phyloP scores from a whole-genome alignment of 2,888 invertebrate genomes.

The Zelleria hepariella region DNA sequence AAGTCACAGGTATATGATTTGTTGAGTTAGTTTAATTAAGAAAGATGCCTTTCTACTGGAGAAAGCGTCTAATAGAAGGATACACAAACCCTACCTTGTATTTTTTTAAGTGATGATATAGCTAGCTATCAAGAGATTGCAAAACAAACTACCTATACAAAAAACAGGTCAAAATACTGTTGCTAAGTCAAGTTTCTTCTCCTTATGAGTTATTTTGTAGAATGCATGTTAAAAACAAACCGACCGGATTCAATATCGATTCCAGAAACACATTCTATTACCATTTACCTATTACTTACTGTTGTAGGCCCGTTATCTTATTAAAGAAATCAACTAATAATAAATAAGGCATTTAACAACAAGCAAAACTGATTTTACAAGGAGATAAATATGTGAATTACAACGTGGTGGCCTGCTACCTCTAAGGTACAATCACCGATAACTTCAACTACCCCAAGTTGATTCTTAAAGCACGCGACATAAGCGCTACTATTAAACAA shows the following conservation, averaged over 20 bases:
- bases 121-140: too few relatives aligned
- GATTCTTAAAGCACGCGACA: not conserved
- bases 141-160: too few relatives aligned
- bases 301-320: not conserved
- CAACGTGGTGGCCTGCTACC: not conserved
- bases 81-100: too few relatives aligned
- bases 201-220: too few relatives aligned
- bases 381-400: constrained; percentile 2
- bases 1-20: not conserved
- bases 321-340: not conserved
- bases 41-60: not conserved
- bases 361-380: not conserved
- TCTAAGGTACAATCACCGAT: not conserved
- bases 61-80: too few relatives aligned
- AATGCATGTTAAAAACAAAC: too few relatives aligned
- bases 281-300: not conserved
- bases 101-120: too few relatives aligned
- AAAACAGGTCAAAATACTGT: too few relatives aligned
- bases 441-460: not conserved
- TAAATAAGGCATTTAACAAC: not conserved
- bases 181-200: too few relatives aligned
- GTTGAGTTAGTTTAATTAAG: not conserved
- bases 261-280: too few relatives aligned
- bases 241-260: too few relatives aligned
- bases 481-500: not conserved